Conservation (phyloP, 1,140 invertebrate species). For the Homalodisca vitripennis region DNA sequence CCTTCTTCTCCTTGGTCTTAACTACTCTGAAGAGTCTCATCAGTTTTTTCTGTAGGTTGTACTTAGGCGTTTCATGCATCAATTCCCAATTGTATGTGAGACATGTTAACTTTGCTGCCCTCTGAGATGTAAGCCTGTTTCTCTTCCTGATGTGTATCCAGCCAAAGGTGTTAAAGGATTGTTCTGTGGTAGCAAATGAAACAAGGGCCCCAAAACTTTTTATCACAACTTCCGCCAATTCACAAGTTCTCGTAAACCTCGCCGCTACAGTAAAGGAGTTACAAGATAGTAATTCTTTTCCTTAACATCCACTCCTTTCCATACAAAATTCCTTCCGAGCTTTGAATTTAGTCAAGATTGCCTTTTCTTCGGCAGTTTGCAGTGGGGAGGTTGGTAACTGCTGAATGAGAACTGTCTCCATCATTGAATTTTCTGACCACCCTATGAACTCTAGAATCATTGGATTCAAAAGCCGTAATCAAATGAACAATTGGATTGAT, state of each 20-base stretch:
- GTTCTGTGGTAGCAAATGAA: conserved; percentile 11
- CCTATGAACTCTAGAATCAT: conserved; percentile 11
- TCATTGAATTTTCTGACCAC: conserved; percentile 12
- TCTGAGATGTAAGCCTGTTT: conserved; percentile 20
- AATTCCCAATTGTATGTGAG: conserved; percentile 20
- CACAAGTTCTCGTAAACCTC: conserved; percentile 13
- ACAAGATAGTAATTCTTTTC: neutral
- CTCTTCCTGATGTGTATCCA: conserved; percentile 27
- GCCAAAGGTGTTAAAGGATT: conserved; percentile 22
- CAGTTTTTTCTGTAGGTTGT: conserved; percentile 13
- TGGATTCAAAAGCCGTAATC: conserved; percentile 29
- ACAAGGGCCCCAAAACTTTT: conserved; percentile 19
- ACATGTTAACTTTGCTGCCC: conserved; percentile 14
- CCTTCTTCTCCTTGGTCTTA: conserved; percentile 15
- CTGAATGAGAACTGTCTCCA: conserved; percentile 5
- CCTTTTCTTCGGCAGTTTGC: conserved; percentile 19
- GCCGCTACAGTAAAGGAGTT: conserved; percentile 20
- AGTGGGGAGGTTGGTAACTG: conserved; percentile 24
- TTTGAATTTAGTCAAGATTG: conserved; percentile 4
- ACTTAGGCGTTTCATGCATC: neutral
- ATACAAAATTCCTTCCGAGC: neutral
- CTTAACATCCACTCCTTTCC: conserved; percentile 13
- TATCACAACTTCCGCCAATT: conserved; percentile 2
- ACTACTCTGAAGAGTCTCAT: neutral
- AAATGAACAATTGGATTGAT: conserved; percentile 23